phyloP scores from a whole-genome alignment of 2,797 vertebrate species.

The Galago senegalensis region DNA sequence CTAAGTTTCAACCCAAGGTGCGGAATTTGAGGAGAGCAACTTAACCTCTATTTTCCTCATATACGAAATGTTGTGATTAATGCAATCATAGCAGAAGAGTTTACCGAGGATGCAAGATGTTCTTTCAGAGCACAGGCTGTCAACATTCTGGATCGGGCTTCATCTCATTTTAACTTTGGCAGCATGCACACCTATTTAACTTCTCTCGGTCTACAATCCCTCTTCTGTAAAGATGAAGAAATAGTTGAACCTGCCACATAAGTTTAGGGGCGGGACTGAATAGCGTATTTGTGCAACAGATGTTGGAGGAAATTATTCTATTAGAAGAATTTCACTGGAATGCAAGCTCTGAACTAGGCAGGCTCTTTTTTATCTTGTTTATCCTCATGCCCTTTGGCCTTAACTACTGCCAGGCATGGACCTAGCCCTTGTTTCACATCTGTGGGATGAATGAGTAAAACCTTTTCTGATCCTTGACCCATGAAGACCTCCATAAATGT shows the following conservation, averaged over 20 bases:
- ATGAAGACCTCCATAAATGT: background rate
- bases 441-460: conserved; percentile 8
- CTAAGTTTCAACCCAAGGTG: background rate
- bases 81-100: background rate
- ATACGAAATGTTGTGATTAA: background rate
- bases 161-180: background rate
- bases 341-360: background rate
- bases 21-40: background rate
- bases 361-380: background rate
- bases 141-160: background rate
- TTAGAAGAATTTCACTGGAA: background rate
- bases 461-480: background rate
- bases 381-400: background rate
- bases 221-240: background rate
- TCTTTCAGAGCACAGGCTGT: background rate
- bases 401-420: background rate
- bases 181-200: background rate
- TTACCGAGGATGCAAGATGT: background rate
- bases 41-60: background rate
- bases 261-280: background rate
- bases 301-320: background rate
- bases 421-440: background rate
- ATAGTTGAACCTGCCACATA: no score
- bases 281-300: background rate
- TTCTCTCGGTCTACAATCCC: background rate